Base-by-base conservation (phyloP, 1,140 invertebrate species). In the Drosophila subpulchrella region DNA sequence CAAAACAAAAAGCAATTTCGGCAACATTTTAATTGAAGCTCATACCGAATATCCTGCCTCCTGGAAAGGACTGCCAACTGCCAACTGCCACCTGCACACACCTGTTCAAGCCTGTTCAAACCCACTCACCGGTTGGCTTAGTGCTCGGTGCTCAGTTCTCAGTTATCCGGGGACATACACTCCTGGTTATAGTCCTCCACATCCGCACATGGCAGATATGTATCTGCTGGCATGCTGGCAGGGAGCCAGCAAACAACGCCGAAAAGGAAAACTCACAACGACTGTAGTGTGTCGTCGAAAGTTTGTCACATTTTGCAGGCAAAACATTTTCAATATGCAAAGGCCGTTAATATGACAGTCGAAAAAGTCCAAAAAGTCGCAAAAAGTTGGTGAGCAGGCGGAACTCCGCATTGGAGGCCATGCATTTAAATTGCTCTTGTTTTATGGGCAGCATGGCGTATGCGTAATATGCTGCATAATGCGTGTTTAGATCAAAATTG, bases 301-400 rank as follows among this genome's bases (percentile, higher is more conserved):
- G 79, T 88, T 88, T 88, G 84, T 88, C 80, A 88, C 83, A 88
- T 80, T 86, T 84, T 68, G 83, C 62, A 51, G 55, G 79, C 59
- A 68, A 88, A 89, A 88, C 79, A 88, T 88, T 88, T 88, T 88
- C 83, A 88, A 88, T 88, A 88, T 88, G 83, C 76, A 88, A 83
- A 73, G 76, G 80, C 78, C 80, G 83, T 88, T 88, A 89, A 89
- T 88, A 80, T 77, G 78, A 61, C 57, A 81, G 72, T 51, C 67
- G 46, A 34, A 57, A 60, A 58, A 50, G 13, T 11, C 3, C 3
- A 27, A 27, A 34, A 34, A 10, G 12, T 44, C n/a, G 20, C 5
- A 32, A 36, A 38, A 32, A 44, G 60, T 44, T 48, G 46, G 44
- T 47, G 50, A 32, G 41, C 39, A 12, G 27, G 38, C 44, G 34